Evolutionary conservation across 2,797 vertebrate genomes (phyloP), one percentile per base, ranked within the genome.

Genomic region (Acanthurus tractus): DNA sequence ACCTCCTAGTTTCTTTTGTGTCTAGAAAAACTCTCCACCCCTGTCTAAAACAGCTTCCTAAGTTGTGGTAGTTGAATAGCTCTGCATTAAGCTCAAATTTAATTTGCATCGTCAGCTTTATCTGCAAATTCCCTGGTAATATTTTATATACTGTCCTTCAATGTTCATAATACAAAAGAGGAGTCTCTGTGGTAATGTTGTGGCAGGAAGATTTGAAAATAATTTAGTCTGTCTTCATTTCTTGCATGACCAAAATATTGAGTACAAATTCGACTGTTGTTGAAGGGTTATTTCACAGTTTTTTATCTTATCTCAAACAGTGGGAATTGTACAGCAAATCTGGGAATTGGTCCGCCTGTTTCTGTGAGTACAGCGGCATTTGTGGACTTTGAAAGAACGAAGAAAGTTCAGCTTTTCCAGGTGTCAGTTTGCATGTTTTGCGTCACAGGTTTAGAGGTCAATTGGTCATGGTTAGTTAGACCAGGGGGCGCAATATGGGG

Each of bases 271-370:
- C 3, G 34, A 20, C 8, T 44, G 61, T 8, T 7, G 13, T 8
- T 15, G 15, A 53, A 3, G 13, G 5, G 42, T 18, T 63, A 56
- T 64, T 61, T 65, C 0, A 1, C 13, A 6, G 8, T 1, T 34
- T 72, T 52, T 64, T 62, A 79, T 77, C 66, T 79, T n/a, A 76
- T 76, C 70, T 53, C 8, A 48, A 20, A 22, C 38, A 0, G 0
- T 11, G 5, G 23, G 57, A 0, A 75, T 63, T 14, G 40, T n/a
- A n/a, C n/a, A n/a, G n/a, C 38, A 45, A 11, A 34, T 64, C 11
- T 83, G 80, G 22, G 80, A 88, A 83, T 12, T 0, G 1, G 23
- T 40, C 75, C 81, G 81, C 42, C 83, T 81, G 86, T 57, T 63
- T 72, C 40, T 53, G 11, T 64, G 20, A 83, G 36, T 56, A 46